phyloP scores from a whole-genome alignment of 2,888 invertebrate genomes.

The Drosophila hamatofila region DNA sequence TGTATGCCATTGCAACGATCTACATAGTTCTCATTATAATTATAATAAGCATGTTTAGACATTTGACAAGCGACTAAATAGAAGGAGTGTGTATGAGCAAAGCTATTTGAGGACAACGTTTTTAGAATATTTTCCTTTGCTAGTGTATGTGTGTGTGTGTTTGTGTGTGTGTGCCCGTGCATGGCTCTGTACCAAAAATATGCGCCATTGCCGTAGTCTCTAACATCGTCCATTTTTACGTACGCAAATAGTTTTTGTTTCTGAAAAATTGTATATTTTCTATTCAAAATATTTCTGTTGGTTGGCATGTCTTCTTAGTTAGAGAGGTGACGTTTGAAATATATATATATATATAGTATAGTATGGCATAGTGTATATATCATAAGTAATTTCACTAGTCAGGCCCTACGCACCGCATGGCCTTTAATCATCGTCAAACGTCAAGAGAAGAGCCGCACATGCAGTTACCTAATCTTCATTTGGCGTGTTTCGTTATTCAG shows the following conservation, averaged over 20 bases:
- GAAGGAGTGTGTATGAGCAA: slow-evolving; percentile 60
- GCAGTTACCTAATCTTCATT: slow-evolving; percentile 44
- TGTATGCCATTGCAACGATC: slow-evolving; percentile 18
- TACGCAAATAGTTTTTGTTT: slow-evolving; percentile 72
- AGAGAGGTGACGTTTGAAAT: slow-evolving; percentile 66
- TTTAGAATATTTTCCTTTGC: slow-evolving; percentile 61
- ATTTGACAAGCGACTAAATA: slow-evolving; percentile 59
- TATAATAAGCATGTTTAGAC: slow-evolving; percentile 54
- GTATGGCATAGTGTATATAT: slow-evolving; percentile 1
- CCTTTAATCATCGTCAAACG: slow-evolving; percentile 46
- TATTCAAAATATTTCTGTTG: slow-evolving; percentile 54
- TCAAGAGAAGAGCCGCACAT: slow-evolving; percentile 40
- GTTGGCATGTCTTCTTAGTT: slow-evolving; percentile 58
- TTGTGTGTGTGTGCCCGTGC: slow-evolving; percentile 46
- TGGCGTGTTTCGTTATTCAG: slow-evolving; percentile 26
- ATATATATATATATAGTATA: slow-evolving; percentile 35
- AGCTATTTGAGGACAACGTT: slow-evolving; percentile 64
- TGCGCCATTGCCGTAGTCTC: slow-evolving; percentile 67
- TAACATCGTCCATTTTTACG: slow-evolving; percentile 68
- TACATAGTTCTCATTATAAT: slow-evolving; percentile 49
- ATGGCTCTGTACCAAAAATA: slow-evolving; percentile 69
- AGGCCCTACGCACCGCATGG: slow-evolving; percentile 56
- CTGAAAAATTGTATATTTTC: slow-evolving; percentile 68
- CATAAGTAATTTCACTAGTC: slow-evolving; percentile 58
- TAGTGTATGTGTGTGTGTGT: slow-evolving; percentile 15